A percentile compares a stretch with the other conserved stretches of the same genome.
Evolutionary conservation across 2,113 vertebrate species (phyloP).

Genomic region (Chroicocephalus ridibundus): DNA sequence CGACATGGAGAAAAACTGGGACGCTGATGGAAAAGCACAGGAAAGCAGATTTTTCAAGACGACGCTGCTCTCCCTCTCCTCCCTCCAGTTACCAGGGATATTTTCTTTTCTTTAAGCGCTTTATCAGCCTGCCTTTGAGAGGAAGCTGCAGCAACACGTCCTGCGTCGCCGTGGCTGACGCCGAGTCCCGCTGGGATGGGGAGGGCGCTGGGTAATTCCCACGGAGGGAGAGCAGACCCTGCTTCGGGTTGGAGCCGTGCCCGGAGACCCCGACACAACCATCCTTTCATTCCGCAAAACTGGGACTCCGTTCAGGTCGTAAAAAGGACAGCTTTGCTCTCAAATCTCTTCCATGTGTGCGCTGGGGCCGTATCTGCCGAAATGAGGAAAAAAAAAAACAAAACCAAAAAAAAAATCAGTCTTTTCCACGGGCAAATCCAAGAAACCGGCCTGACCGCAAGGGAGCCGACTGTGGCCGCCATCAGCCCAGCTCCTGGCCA

Average conservation of each 20-base stretch:
- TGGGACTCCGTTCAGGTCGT: background rate
- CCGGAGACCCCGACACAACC: rapidly evolving
- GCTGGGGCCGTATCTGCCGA: background rate
- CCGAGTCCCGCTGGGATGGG: background rate
- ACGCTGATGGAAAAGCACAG: background rate
- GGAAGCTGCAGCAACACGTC: background rate
- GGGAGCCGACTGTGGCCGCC: background rate
- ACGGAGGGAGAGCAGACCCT: background rate
- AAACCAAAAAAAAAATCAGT: background rate
- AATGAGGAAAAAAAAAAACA: background rate
- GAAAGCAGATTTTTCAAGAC: background rate
- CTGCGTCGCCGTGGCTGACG: background rate
- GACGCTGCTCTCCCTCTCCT: background rate
- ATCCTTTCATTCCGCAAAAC: background rate
- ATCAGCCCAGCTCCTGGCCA: background rate
- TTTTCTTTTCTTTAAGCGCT: background rate
- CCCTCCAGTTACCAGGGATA: background rate
- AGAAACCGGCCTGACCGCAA: rapidly evolving
- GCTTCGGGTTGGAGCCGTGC: background rate
- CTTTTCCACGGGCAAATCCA: background rate
- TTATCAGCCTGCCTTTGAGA: background rate
- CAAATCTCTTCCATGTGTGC: background rate
- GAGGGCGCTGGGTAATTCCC: background rate
- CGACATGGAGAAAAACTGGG: background rate
- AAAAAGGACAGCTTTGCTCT: background rate